Evolutionary conservation across 2,888 invertebrate genomes (phyloP).

Genomic region (Sinotaia quadrata): DNA sequence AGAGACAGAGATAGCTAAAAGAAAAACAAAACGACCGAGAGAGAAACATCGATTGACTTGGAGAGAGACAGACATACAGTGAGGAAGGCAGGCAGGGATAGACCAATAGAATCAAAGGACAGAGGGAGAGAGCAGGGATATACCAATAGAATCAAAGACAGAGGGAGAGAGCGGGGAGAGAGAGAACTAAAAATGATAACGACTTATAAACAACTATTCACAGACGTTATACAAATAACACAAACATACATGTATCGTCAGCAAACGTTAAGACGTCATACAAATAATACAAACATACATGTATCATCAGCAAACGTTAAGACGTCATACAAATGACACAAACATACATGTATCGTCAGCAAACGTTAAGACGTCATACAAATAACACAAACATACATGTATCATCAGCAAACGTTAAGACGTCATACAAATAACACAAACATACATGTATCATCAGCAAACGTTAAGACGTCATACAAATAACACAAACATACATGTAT

Average conservation of each 20-base stretch:
- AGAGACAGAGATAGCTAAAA: conserved; percentile 11
- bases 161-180: conserved; percentile 21
- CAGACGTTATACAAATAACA: not conserved
- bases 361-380: too few species aligned
- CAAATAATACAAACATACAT: not conserved
- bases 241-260: not conserved
- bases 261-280: not conserved
- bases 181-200: not conserved
- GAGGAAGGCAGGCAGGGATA: conserved; percentile 1
- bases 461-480: too few species aligned
- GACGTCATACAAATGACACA: too few species aligned
- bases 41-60: not conserved
- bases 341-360: too few species aligned
- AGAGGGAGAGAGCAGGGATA: not conserved
- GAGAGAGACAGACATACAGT: conserved; percentile 6
- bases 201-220: not conserved
- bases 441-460: too few species aligned
- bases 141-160: conserved; percentile 15
- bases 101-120: not conserved
- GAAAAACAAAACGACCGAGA: too few species aligned
- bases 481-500: too few species aligned
- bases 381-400: too few species aligned
- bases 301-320: too few species aligned
- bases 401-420: too few species aligned
- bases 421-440: too few species aligned